These are phyloP conservation scores for Peromyscus melanophrys DNA, from an alignment of 2,797 vertebrate species.

Conservation along the genomic window DNA sequence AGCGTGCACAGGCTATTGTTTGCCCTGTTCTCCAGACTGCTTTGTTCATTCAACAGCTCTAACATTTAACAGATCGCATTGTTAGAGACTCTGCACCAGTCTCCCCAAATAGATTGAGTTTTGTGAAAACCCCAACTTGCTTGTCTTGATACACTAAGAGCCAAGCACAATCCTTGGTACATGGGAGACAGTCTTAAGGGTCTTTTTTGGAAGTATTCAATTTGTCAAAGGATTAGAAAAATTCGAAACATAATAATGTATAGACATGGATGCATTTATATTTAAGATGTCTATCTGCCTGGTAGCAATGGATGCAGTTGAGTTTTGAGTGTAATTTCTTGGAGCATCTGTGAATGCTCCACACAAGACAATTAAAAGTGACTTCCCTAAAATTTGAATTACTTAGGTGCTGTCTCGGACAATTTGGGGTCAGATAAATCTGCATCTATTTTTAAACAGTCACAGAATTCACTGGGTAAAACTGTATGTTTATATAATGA, in stretches of 20 bases:
- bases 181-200: background rate
- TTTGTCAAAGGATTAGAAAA: constrained; percentile 32
- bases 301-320: background rate
- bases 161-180: background rate
- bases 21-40: background rate
- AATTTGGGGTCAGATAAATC: background rate
- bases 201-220: background rate
- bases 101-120: background rate
- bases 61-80: background rate
- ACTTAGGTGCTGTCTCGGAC: background rate
- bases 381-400: constrained; percentile 40
- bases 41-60: background rate
- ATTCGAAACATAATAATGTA: background rate
- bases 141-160: background rate
- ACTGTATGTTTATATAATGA: constrained; percentile 14
- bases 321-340: background rate
- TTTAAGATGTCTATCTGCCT: background rate
- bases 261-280: background rate
- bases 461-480: constrained; percentile 17
- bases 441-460: constrained; percentile 39
- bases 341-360: constrained; percentile 29
- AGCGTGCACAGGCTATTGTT: background rate
- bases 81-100: background rate
- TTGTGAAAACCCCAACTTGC: background rate
- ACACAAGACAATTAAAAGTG: constrained; percentile 35